Evolutionary conservation across 2,888 invertebrate species (phyloP), one percentile per base, ranked within the genome.

Genomic region (Callosobruchus maculatus): DNA sequence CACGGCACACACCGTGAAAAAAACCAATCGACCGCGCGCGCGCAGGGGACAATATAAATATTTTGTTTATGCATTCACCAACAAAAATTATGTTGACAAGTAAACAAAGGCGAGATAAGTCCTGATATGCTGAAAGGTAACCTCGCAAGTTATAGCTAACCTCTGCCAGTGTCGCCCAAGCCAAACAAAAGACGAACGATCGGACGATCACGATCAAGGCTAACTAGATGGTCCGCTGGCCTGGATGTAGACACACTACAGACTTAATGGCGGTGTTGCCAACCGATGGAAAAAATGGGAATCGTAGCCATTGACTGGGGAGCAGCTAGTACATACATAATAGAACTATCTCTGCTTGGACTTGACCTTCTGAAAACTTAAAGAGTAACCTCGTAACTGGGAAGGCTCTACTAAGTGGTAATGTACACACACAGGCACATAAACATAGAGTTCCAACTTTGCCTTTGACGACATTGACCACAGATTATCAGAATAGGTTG

Each of bases 51-150:
- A 87, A 86, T 87, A 87, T 87, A 87, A 87, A 87, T 87, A 87
- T 87, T 87, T 87, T 86, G 87, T 87, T 87, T 87, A 87, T 88
- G 87, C 86, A 87, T 87, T 86, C 87, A 83, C 86, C 86, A 84
- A 84, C 86, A 86, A 87, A 87, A 88, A 87, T 88, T 87, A 87
- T 87, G 87, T 87, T 87, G 87, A 87, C 87, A 87, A 86, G 86
- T 84, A 86, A 87, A 87, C 87, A 87, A 87, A 87, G 87, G 87
- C 86, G 86, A 87, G 87, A 87, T 87, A 86, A 86, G 86, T 86
- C 85, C 85, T 85, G 86, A 86, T 86, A 86, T 86, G 86, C 86
- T 84, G 85, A 84, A 82, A 85, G 84, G 85, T 85, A 86, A 86
- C 85, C 86, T 84, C 84, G 84, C 86, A 84, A 87, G 85, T 87